Evolutionary conservation across 2,797 vertebrate species (phyloP).

Genomic region (Ptychadena robeensis): DNA sequence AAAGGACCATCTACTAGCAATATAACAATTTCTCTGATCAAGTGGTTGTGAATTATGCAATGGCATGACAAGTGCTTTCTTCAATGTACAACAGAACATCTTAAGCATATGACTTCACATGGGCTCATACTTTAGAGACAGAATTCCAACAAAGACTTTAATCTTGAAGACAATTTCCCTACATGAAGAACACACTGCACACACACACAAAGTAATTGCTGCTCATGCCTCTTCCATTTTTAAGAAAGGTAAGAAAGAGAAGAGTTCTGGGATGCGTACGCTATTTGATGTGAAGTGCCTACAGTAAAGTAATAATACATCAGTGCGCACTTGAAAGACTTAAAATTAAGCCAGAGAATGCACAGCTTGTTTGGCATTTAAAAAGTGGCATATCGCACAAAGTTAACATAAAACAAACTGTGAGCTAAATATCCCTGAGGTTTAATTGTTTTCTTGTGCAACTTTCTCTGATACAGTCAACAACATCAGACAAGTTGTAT

Average conservation of each 20-base stretch:
- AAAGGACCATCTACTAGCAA: background rate
- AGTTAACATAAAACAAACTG: conserved; percentile 45
- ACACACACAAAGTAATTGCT: conserved; percentile 43
- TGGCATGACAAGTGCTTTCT: conserved; percentile 4
- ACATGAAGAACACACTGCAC: background rate
- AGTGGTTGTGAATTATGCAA: conserved; percentile 19
- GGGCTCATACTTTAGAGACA: conserved; percentile 20
- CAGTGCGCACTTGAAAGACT: conserved; percentile 56
- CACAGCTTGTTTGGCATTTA: conserved; percentile 47
- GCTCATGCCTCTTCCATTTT: conserved; percentile 34
- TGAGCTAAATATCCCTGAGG: conserved; percentile 35
- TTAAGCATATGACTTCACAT: conserved; percentile 29
- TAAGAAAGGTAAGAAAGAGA: conserved; percentile 18
- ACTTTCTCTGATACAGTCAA: conserved; percentile 18
- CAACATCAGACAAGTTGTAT: conserved; percentile 25
- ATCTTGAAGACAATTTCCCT: conserved; percentile 53
- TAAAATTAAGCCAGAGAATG: conserved; percentile 44
- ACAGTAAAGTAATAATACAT: conserved; percentile 53
- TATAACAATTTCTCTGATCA: conserved; percentile 28
- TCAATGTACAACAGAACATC: background rate
- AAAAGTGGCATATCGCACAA: conserved; percentile 26
- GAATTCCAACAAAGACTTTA: conserved; percentile 48
- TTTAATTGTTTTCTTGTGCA: conserved; percentile 48
- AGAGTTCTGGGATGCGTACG: conserved; percentile 24
- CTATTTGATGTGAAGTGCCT: conserved; percentile 58